Evolutionary conservation across 2,113 vertebrate species (phyloP), one percentile per base, ranked within the genome.

Genomic region (Seriola aureovittata): DNA sequence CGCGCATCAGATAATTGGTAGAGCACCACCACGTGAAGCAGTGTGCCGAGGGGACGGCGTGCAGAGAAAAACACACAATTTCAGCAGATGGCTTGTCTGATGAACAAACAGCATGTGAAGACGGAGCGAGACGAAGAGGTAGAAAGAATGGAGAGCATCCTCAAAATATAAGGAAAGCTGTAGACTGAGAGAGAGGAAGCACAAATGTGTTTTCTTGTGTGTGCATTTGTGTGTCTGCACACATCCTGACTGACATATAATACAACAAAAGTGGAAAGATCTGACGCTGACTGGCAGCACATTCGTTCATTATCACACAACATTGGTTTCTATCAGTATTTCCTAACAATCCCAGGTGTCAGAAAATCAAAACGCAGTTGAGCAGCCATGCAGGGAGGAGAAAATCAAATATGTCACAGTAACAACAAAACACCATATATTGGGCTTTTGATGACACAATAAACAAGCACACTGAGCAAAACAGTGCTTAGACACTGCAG

Each of bases 41-140:
- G 77, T 58, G 82, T 63, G 89, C 88, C 74, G 68, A 79, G 78
- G 88, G 89, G 90, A 86, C 11, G 25, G 76, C 82, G 66, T 77
- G 90, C 71, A 6, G 93, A 82, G 90, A 88, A 88, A 91, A 86
- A 91, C 91, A 89, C 88, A 91, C 89, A 92, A 91, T 89, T 90
- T 93, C 80, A 87, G 93, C 94, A 95, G 93, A 95, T 94, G 94
- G 93, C 90, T 93, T 70, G 86, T 90, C 89, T 93, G 93, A 94
- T 94, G 91, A 93, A 88, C 85, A 90, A 93, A 92, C 93, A 94
- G 94, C 94, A 85, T 89, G 93, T 29, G 29, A 29, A 29, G 29
- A 29, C 8, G 64, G 72, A 91, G 82, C 46, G 76, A 86, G 68
- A 85, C 13, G 42, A 44, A 71, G 86, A 64, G 71, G 72, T 6